Percentiles rank a stretch among this genome's conserved stretches.
Conservation (phyloP, 2,797 vertebrate species). For the Melanogrammus aeglefinus region DNA sequence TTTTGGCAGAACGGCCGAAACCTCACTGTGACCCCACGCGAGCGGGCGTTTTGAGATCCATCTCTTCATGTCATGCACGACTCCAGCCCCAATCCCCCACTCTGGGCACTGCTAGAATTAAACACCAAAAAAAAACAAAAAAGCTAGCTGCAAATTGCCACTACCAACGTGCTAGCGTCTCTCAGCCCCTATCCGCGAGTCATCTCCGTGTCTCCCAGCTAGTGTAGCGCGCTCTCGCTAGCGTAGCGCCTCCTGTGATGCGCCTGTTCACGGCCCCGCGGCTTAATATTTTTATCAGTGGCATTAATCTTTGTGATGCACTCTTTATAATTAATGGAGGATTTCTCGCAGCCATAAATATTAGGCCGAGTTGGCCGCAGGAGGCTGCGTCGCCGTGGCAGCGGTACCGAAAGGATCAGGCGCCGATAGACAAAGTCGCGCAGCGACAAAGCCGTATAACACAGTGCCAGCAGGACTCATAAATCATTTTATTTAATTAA, state of each 20-base stretch:
- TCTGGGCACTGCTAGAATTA: conserved; percentile 30
- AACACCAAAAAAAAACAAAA: conserved; percentile 7
- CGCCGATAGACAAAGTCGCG: too few relatives aligned
- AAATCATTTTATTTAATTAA: too few relatives aligned
- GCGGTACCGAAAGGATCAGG: background rate
- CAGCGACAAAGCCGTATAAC: too few relatives aligned
- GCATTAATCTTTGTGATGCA: conserved; percentile 63
- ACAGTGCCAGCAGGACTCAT: too few relatives aligned
- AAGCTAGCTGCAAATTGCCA: conserved; percentile 16
- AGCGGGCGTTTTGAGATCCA: background rate
- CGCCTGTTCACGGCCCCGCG: conserved; percentile 31
- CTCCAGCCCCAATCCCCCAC: background rate
- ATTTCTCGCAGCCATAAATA: conserved; percentile 49
- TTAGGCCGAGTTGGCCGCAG: conserved; percentile 33
- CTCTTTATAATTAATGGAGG: conserved; percentile 64
- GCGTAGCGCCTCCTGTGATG: background rate
- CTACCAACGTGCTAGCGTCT: conserved; percentile 19
- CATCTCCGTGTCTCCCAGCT: too few relatives aligned
- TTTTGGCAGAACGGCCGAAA: conserved; percentile 4
- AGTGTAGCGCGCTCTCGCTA: too few relatives aligned
- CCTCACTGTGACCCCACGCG: conserved; percentile 38
- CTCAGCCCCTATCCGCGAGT: too few relatives aligned
- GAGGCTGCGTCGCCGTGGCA: background rate
- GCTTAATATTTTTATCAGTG: conserved; percentile 58
- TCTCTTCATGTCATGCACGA: conserved; percentile 14